These are phyloP conservation scores for Serripes groenlandicus DNA, from an alignment of 2,888 invertebrate species.

Conservation along the genomic window DNA sequence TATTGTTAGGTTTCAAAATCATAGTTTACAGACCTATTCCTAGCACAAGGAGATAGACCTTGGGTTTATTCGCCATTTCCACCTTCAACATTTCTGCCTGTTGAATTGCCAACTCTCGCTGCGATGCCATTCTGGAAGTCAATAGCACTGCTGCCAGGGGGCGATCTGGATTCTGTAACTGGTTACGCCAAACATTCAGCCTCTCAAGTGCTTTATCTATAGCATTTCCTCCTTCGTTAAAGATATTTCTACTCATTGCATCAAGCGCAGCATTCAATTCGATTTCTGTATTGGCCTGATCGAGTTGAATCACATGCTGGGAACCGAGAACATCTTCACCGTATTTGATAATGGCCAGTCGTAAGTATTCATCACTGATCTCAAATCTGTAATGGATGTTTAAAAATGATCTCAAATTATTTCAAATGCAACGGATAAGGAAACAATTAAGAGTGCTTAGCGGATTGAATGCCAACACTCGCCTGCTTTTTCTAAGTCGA, in stretches of 20 bases:
- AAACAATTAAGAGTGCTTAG: too few relatives aligned
- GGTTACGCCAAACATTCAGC: background rate
- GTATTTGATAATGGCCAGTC: constrained; percentile 31
- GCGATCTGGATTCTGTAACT: background rate
- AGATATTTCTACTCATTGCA: background rate
- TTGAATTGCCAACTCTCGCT: constrained; percentile 4
- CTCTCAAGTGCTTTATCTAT: background rate
- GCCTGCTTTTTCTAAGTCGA: too few relatives aligned
- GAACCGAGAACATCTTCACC: background rate
- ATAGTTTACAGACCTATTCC: constrained; percentile 45
- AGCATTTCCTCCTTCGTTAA: constrained; percentile 25
- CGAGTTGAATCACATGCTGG: background rate
- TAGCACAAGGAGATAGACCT: constrained; percentile 30
- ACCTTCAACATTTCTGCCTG: constrained; percentile 3
- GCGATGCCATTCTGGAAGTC: background rate
- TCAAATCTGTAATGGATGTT: constrained; percentile 46
- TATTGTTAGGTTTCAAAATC: too few relatives aligned
- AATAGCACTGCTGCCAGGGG: constrained; percentile 36
- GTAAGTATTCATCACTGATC: background rate
- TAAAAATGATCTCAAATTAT: too few relatives aligned
- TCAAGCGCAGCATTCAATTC: constrained; percentile 16
- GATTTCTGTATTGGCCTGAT: background rate
- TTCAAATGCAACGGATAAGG: too few relatives aligned
- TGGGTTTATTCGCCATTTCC: background rate
- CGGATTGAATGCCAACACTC: too few relatives aligned